Conservation (phyloP, 2,113 vertebrate genomes). For the Macquaria australasica region DNA sequence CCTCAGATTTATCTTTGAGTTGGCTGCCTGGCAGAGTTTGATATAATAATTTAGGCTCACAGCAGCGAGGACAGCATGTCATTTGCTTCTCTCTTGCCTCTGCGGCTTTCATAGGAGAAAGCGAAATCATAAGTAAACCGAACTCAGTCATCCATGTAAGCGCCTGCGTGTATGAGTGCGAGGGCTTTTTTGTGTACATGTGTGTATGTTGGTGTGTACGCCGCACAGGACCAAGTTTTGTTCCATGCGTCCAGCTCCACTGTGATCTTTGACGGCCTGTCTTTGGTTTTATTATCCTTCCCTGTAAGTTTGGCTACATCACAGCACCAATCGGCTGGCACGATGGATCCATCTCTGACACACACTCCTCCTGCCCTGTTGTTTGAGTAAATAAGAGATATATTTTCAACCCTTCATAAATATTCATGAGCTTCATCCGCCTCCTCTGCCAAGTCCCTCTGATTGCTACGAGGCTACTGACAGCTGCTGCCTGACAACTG, state of each 20-base stretch:
- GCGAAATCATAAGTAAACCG: conserved; percentile 27
- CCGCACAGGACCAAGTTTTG: not conserved
- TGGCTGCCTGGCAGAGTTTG: conserved; percentile 28
- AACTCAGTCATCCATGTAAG: conserved; percentile 14
- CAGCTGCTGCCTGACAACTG: conserved; percentile 57
- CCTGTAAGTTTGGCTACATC: conserved; percentile 32
- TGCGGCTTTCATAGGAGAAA: not conserved
- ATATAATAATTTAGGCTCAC: conserved; percentile 43
- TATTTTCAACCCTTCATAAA: conserved; percentile 48
- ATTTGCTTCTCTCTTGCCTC: conserved; percentile 22
- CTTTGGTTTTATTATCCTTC: conserved; percentile 42
- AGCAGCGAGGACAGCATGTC: conserved; percentile 27
- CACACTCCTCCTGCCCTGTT: not conserved
- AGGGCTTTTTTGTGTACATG: not conserved
- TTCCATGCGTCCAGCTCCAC: not conserved
- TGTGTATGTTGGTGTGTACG: not conserved
- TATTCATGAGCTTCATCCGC: conserved; percentile 59
- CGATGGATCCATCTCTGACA: conserved; percentile 44
- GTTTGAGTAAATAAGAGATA: conserved; percentile 44
- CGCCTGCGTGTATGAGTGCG: not conserved
- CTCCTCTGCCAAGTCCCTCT: conserved; percentile 38
- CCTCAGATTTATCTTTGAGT: conserved; percentile 34
- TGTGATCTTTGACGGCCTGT: conserved; percentile 24
- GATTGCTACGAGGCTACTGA: conserved; percentile 44
- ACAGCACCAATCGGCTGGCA: conserved; percentile 48